These are phyloP conservation scores for Philopedon plagiatum DNA, from an alignment of 2,888 invertebrate species.

Conservation along the genomic window DNA sequence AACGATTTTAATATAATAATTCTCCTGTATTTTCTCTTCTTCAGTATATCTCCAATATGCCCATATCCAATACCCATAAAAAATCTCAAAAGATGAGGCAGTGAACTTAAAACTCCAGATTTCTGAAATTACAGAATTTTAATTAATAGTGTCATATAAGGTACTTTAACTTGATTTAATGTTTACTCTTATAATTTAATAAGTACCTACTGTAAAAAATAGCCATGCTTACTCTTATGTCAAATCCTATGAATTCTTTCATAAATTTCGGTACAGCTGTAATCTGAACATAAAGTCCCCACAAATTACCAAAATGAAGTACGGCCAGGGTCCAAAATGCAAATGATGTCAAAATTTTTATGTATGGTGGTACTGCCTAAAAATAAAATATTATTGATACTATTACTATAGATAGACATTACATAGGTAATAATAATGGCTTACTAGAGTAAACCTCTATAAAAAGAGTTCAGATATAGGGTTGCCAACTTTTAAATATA, in stretches of 20 bases:
- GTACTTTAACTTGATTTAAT: too few species aligned
- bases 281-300: constrained; percentile 82
- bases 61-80: constrained; percentile 57
- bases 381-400: constrained; percentile 50
- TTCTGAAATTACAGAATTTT: too few species aligned
- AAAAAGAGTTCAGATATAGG: too few species aligned
- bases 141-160: too few species aligned
- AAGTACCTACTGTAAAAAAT: too few species aligned
- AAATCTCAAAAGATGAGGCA: constrained; percentile 58
- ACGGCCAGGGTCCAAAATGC: constrained; percentile 79
- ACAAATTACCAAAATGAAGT: constrained; percentile 82
- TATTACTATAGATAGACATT: too few species aligned
- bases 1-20: constrained; percentile 56
- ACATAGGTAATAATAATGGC: too few species aligned
- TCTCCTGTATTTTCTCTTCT: constrained; percentile 33
- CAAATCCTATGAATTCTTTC: constrained; percentile 79
- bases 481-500: too few species aligned
- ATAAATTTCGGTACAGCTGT: constrained; percentile 84
- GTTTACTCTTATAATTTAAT: too few species aligned
- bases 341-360: constrained; percentile 74
- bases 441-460: too few species aligned
- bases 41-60: constrained; percentile 56
- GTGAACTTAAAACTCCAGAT: constrained; percentile 53
- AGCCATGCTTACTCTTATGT: constrained; percentile 40
- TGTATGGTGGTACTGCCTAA: constrained; percentile 78